Base-by-base conservation (phyloP, 2,888 invertebrate genomes). In the Trachelus iudaicus region DNA sequence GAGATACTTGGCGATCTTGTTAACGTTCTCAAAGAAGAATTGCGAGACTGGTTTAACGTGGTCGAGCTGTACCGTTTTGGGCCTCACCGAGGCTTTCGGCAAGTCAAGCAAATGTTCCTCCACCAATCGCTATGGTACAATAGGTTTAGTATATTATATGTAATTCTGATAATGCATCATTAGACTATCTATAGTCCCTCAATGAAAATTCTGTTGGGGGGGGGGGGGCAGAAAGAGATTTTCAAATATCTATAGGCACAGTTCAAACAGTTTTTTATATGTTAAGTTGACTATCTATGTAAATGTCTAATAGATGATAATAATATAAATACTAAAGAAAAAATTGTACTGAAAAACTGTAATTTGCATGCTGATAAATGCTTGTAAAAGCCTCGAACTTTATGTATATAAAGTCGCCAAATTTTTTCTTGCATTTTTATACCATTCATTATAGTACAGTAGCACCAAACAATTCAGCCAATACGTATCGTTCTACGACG, bases 21-120 rank as follows among this genome's bases (percentile, higher is more conserved):
- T 84, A 83, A 88, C 80, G 82, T 83, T 88, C 80, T 87, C 85
- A 83, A 82, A 83, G 84, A 88, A 88, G 83, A 87, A 82, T 81
- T 82, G 84, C 76, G 83, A 85, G 77, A 82, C 83, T 81, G 83
- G 82, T 74, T 84, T 75, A 75, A 80, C 37, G 75, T 79, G 56
- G 71, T 69, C 77, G 76, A 33, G 74, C 34, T 74, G 69, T 77
- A 76, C 78, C 40, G 76, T 80, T 73, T 75, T 69, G 37, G 75
- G 68, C 75, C 73, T 79, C 75, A 31, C 31, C 75, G 79, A 76
- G 31, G 31, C 33, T 73, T 34, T 73, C 34, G 34, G 68, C 40
- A 34, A 35, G 80, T 80, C 85, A 81, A 85, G 85, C 82, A 84
- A 84, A 81, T 81, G 82, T 80, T 85, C 85, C 79, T 85, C 80